phyloP scores from a whole-genome alignment of 2,113 vertebrate genomes.

The Gymnarchus niloticus region DNA sequence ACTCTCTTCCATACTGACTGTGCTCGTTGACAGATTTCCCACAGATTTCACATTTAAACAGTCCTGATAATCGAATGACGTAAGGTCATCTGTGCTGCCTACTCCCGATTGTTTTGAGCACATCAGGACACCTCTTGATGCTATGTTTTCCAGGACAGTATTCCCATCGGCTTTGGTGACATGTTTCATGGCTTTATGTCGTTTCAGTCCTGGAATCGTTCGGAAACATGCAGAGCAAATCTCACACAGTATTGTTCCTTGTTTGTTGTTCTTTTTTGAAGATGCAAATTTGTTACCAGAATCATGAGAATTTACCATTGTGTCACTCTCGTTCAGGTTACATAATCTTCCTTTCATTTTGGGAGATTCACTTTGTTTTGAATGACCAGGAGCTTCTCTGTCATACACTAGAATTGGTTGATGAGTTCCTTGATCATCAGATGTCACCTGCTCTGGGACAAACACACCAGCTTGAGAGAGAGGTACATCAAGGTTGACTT shows the following conservation, averaged over 20 bases:
- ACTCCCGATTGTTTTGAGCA: slow-evolving; percentile 47
- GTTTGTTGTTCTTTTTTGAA: slow-evolving; percentile 38
- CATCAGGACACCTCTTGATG: slow-evolving; percentile 37
- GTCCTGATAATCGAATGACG: slow-evolving; percentile 43
- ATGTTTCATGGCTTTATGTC: slow-evolving; percentile 90
- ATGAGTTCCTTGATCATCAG: slow-evolving; percentile 44
- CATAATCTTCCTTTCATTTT: slow-evolving; percentile 38
- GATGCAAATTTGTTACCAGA: slow-evolving; percentile 34
- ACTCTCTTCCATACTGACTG: slow-evolving; percentile 44
- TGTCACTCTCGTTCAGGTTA: slow-evolving; percentile 39
- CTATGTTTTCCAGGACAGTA: slow-evolving; percentile 38
- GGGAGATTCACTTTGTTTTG: slow-evolving; percentile 36
- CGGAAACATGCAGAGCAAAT: slow-evolving; percentile 81
- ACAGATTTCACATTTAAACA: slow-evolving; percentile 37
- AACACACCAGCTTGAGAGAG: slow-evolving; percentile 30
- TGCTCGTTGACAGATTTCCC: slow-evolving; percentile 34
- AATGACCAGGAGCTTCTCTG: slow-evolving; percentile 35
- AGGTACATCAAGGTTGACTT: slow-evolving; percentile 27
- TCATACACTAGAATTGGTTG: slow-evolving; percentile 45
- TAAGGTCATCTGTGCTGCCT: slow-evolving; percentile 21
- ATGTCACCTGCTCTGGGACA: slow-evolving; percentile 37
- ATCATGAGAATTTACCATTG: slow-evolving; percentile 48
- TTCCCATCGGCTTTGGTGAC: slow-evolving; percentile 49
- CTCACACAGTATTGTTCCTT: slow-evolving; percentile 70
- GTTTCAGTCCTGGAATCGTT: slow-evolving; percentile 80